Percentiles rank a stretch among this genome's conserved stretches.
Conservation (phyloP, 2,113 vertebrate genomes). For the Ariopsis seemanni region DNA sequence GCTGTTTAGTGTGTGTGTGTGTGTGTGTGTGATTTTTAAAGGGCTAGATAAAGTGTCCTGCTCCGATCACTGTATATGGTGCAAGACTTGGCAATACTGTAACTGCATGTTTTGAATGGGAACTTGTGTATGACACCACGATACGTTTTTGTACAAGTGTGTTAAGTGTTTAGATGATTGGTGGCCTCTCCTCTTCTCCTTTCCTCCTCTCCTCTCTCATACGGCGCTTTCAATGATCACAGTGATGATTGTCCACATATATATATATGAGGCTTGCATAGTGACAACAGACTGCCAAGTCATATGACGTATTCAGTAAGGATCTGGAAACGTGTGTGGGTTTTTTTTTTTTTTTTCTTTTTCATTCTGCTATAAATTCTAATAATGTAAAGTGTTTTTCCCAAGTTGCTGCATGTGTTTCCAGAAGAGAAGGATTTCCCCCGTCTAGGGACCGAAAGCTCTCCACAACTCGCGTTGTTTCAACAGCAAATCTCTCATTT, state of each 20-base stretch:
- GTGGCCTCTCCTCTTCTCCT: neutral
- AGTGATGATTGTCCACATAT: constrained; percentile 1
- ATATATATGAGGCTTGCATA: constrained; percentile 18
- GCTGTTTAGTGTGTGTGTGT: constrained; percentile 21
- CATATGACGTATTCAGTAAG: neutral
- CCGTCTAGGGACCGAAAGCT: neutral
- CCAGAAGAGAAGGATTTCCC: neutral
- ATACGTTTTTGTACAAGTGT: constrained; percentile 31
- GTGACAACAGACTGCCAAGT: neutral
- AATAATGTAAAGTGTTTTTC: too few species aligned
- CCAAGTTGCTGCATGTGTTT: constrained; percentile 1
- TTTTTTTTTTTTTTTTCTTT: neutral
- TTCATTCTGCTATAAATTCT: neutral
- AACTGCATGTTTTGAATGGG: neutral
- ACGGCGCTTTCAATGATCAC: neutral
- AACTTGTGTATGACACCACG: neutral
- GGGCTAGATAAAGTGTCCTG: constrained; percentile 20
- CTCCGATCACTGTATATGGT: constrained; percentile 22
- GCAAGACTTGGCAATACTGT: constrained; percentile 11
- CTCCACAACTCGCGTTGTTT: constrained; percentile 7
- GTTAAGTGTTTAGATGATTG: constrained; percentile 8
- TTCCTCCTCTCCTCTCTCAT: neutral
- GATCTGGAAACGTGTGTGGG: neutral
- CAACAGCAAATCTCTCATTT: constrained; percentile 61
- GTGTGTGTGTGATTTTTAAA: constrained; percentile 13